A percentile compares a stretch with the other conserved stretches of the same genome.
phyloP scores from a whole-genome alignment of 2,113 vertebrate genomes.

The Lepisosteus oculatus region DNA sequence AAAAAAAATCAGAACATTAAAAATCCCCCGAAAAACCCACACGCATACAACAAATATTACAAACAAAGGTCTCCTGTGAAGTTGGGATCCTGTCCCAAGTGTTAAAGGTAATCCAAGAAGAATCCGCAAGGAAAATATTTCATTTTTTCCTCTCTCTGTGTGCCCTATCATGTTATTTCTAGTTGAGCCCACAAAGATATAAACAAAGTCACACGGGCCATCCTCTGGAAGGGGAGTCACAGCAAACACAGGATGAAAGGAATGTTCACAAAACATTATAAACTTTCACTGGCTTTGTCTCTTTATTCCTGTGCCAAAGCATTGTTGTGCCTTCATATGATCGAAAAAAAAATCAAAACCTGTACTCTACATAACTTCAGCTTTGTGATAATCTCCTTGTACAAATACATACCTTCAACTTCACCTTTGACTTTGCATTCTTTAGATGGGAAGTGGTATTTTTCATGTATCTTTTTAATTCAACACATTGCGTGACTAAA shows the following conservation, averaged over 20 bases:
- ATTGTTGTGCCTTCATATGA: slow-evolving; percentile 1
- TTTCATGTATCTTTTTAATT: neutral
- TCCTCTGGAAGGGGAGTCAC: neutral
- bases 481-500: slow-evolving; percentile 4
- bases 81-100: neutral
- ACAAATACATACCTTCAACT: neutral
- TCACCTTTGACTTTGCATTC: neutral
- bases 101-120: neutral
- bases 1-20: slow-evolving; percentile 15
- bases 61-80: slow-evolving; percentile 9
- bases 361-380: slow-evolving; percentile 1
- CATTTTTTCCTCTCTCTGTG: neutral
- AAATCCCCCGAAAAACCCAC: neutral
- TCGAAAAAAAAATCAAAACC: neutral
- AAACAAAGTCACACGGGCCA: slow-evolving; percentile 14
- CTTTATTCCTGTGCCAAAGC: slow-evolving; percentile 9
- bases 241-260: slow-evolving; percentile 12
- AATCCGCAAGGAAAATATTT: neutral
- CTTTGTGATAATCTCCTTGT: neutral
- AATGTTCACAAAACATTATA: neutral
- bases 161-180: neutral
- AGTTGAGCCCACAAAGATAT: neutral
- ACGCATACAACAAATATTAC: neutral
- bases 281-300: neutral
- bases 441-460: neutral